phyloP scores from a whole-genome alignment of 2,113 vertebrate genomes.

The Ivindomyrus marchei region DNA sequence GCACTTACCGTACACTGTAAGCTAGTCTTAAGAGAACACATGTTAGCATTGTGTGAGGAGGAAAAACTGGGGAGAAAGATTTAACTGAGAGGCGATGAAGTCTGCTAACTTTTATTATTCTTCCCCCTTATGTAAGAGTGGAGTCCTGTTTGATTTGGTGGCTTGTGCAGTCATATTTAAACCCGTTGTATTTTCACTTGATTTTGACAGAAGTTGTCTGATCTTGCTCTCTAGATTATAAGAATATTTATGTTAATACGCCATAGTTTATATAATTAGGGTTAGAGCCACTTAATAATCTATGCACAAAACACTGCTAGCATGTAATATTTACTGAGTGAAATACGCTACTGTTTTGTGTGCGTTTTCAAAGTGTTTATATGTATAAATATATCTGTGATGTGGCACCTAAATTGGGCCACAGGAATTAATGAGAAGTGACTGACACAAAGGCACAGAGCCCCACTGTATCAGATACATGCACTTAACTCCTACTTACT shows the following conservation, averaged over 20 bases:
- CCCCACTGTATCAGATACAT: not conserved
- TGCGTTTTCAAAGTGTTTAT: not conserved
- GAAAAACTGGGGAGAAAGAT: constrained; percentile 51
- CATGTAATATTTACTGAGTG: not conserved
- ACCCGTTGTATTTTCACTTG: not conserved
- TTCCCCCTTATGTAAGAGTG: not conserved
- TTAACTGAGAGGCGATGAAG: not conserved
- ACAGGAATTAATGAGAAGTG: not conserved
- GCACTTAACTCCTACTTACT: constrained; percentile 11
- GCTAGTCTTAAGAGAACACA: constrained; percentile 62
- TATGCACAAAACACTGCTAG: not conserved
- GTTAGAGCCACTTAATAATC: constrained; percentile 36
- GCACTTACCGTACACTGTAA: constrained; percentile 53
- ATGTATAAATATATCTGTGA: not conserved
- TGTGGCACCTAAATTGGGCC: not conserved
- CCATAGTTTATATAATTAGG: constrained; percentile 25
- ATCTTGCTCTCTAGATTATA: not conserved
- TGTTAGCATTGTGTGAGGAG: constrained; percentile 61
- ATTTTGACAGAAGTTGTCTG: not conserved
- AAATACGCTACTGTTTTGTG: not conserved
- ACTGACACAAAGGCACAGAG: not conserved
- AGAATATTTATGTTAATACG: not conserved
- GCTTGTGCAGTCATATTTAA: not conserved
- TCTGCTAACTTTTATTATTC: not conserved
- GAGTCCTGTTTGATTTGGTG: not conserved